These are phyloP conservation scores for Phymastichus coffea DNA, from an alignment of 1,140 invertebrate species.

Conservation along the genomic window DNA sequence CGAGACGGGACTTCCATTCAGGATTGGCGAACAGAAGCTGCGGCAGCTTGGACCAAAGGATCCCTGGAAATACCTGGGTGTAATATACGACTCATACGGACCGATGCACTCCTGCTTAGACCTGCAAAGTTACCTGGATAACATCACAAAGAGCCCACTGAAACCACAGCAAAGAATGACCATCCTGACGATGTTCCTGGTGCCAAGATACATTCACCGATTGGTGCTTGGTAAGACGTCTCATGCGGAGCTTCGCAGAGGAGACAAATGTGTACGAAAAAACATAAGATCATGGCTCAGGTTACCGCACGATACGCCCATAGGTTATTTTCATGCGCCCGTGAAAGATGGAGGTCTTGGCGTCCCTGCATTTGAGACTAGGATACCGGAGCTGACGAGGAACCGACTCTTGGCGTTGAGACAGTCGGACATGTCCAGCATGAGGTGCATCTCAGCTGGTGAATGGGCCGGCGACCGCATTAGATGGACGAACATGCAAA, in stretches of 20 bases:
- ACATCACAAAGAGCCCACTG: conserved; percentile 38
- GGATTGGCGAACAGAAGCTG: conserved; percentile 14
- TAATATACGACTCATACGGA: conserved; percentile 21
- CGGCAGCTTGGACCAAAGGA: not conserved
- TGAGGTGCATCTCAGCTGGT: no score
- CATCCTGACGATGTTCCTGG: not conserved
- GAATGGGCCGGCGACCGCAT: not conserved
- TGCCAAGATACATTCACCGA: not conserved
- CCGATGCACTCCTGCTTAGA: conserved; percentile 35
- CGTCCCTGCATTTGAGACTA: conserved; percentile 14
- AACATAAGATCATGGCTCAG: conserved; percentile 30
- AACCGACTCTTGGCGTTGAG: not conserved
- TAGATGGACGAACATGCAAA: not conserved
- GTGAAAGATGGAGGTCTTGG: conserved; percentile 30
- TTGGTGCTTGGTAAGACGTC: not conserved
- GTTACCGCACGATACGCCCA: conserved; percentile 28
- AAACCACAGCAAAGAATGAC: conserved; percentile 38
- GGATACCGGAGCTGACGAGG: not conserved
- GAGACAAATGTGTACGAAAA: conserved; percentile 21
- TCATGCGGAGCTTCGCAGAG: not conserved
- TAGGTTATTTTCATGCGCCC: conserved; percentile 28
- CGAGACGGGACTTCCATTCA: not conserved
- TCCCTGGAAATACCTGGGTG: conserved; percentile 32
- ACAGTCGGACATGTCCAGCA: no score
- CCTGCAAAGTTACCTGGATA: conserved; percentile 27